These are phyloP conservation scores for Macroteleia sp. DNA, from an alignment of 2,888 invertebrate species.

Conservation along the genomic window DNA sequence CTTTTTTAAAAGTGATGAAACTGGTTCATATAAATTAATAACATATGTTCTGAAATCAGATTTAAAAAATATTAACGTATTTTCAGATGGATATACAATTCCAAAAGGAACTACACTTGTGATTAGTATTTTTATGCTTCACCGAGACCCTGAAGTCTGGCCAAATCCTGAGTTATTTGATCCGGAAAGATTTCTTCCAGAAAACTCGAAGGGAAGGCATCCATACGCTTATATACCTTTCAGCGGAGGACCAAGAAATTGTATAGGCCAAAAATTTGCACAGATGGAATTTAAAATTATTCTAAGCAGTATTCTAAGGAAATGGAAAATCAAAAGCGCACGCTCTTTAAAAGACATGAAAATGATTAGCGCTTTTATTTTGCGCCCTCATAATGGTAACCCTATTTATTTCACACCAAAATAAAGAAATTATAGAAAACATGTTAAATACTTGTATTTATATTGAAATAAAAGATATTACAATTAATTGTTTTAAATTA, in stretches of 20 bases:
- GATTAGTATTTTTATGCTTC: constrained; percentile 83
- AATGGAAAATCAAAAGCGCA: constrained; percentile 72
- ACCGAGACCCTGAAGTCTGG: constrained; percentile 84
- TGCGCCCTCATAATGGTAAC: constrained; percentile 67
- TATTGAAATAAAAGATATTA: no score
- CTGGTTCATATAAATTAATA: no score
- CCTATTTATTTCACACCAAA: constrained; percentile 56
- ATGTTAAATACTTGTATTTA: no score
- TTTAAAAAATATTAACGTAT: no score
- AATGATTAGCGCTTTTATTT: constrained; percentile 62
- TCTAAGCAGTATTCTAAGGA: constrained; percentile 69
- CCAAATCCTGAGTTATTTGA: constrained; percentile 84
- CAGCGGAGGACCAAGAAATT: constrained; percentile 78
- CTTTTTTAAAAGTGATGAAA: no score
- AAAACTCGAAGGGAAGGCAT: constrained; percentile 75
- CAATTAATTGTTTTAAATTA: no score
- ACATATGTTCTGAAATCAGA: no score
- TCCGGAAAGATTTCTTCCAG: constrained; percentile 83
- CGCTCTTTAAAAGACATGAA: constrained; percentile 66
- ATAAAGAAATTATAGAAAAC: no score
- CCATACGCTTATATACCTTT: constrained; percentile 78
- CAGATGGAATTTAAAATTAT: constrained; percentile 71
- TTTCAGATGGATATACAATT: constrained; percentile 77
- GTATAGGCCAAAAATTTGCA: constrained; percentile 76
- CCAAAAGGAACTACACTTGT: constrained; percentile 83